A percentile compares a stretch with the other conserved stretches of the same genome.
Evolutionary conservation across 2,113 vertebrate species (phyloP).

Genomic region (Orthonyx spaldingii): DNA sequence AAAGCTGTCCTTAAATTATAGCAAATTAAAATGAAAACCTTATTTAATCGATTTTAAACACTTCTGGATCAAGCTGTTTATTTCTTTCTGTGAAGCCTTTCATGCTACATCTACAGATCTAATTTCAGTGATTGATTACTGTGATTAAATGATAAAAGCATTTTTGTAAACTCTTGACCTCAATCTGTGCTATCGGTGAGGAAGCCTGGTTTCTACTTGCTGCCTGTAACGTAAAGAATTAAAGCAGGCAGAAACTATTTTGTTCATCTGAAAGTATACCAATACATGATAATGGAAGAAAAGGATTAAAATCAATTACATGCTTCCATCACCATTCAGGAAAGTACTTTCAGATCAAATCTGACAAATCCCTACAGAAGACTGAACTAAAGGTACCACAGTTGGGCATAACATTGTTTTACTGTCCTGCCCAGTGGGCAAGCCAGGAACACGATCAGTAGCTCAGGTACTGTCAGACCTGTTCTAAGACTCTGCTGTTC

Average conservation of each 20-base stretch:
- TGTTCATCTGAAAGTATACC: not conserved
- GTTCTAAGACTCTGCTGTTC: not conserved
- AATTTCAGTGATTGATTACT: constrained; percentile 64
- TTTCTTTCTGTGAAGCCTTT: constrained; percentile 53
- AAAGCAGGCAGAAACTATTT: not conserved
- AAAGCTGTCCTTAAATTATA: constrained; percentile 24
- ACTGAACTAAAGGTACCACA: not conserved
- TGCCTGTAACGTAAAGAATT: constrained; percentile 5
- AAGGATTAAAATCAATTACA: not conserved
- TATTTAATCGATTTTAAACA: constrained; percentile 55
- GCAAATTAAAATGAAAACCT: constrained; percentile 28
- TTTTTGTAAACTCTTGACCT: constrained; percentile 41
- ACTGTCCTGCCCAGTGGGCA: not conserved
- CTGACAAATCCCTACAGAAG: not conserved
- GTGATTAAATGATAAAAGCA: constrained; percentile 63
- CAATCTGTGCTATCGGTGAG: not conserved
- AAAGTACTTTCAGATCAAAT: not conserved
- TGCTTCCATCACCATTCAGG: not conserved
- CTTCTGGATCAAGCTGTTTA: constrained; percentile 49
- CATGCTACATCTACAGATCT: constrained; percentile 45
- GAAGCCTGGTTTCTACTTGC: constrained; percentile 2
- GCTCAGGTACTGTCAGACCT: not conserved
- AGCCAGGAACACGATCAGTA: not conserved
- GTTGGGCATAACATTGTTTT: not conserved
- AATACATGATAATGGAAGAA: not conserved